phyloP scores from a whole-genome alignment of 2,888 invertebrate species.

The Pseudococcus longispinus region DNA sequence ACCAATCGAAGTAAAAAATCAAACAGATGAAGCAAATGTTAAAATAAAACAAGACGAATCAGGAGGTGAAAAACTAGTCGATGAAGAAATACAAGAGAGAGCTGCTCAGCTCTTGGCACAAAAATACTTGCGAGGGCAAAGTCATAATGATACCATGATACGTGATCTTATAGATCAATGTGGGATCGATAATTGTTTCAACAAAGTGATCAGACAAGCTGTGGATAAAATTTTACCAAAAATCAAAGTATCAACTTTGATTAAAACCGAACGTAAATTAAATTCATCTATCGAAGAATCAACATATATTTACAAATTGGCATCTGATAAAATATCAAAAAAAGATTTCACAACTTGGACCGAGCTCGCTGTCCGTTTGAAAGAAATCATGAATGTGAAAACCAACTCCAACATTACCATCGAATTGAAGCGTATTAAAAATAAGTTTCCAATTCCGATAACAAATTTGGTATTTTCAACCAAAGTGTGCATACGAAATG shows the following conservation, averaged over 20 bases:
- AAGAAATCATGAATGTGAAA: neutral
- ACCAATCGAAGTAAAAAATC: neutral
- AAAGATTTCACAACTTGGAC: neutral
- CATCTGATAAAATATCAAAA: neutral
- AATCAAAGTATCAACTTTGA: neutral
- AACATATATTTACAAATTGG: neutral
- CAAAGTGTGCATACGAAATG: neutral
- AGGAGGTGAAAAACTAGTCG: neutral
- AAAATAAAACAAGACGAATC: neutral
- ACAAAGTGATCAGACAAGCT: neutral
- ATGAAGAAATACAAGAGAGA: neutral
- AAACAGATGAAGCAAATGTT: neutral
- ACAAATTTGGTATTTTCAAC: neutral
- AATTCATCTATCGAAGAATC: neutral
- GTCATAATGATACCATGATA: neutral
- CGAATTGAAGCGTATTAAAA: neutral
- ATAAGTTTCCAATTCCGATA: neutral
- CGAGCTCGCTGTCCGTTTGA: neutral
- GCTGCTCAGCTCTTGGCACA: neutral
- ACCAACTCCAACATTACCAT: neutral
- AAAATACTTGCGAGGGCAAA: neutral
- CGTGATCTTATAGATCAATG: neutral
- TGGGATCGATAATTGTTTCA: neutral
- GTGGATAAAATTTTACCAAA: neutral
- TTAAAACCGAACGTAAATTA: neutral